Base-by-base conservation (phyloP, 1,140 invertebrate genomes). In the Uloborus diversus region DNA sequence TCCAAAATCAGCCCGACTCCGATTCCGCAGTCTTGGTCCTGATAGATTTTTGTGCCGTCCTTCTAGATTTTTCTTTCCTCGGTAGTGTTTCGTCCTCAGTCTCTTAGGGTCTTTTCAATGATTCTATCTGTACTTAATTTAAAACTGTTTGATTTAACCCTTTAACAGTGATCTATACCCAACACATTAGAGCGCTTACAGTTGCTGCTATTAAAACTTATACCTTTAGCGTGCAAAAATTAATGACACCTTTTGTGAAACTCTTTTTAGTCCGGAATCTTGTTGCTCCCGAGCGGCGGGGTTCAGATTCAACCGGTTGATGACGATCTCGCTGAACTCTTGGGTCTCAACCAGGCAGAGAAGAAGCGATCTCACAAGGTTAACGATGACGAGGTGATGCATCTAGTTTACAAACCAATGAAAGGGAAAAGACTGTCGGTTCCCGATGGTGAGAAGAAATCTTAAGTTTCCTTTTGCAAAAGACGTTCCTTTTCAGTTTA, bases 241-340 rank as follows among this genome's bases (percentile, higher is more conserved):
- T n/a, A n/a, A n/a, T n/a, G n/a, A n/a, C n/a, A n/a, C n/a, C 7
- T 57, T 14, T 14, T 57, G 7, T 14, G 23, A 7, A 57, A 57
- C 1, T 42, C 37, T 61, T 78, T 78, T 42, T 33, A 78, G 76
- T 59, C 51, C 9, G 76, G 76, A 14, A 30, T 79, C 17, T 5
- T 79, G 7, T 30, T 79, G 51, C 13, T 79, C 25, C 76, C 76
- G 9, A 32, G 30, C 33, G 76, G 76, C 7, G 37, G 76, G 14
- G 64, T 69, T 32, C 64, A 79, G 14, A 47, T 79, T n/a, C 76
- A 79, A 20, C 76, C 76, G 0, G 56, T 79, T 23, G 76, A 69
- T 33, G n/a, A 68, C 23, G 65, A 79, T 33, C 32, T 79, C 2
- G 56, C 53, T 11, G 76, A 79, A 49, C 20, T 79, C 32, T 27